A percentile compares a stretch with the other conserved stretches of the same genome.
phyloP scores from a whole-genome alignment of 2,888 invertebrate genomes.

The Mythimna lalbum region DNA sequence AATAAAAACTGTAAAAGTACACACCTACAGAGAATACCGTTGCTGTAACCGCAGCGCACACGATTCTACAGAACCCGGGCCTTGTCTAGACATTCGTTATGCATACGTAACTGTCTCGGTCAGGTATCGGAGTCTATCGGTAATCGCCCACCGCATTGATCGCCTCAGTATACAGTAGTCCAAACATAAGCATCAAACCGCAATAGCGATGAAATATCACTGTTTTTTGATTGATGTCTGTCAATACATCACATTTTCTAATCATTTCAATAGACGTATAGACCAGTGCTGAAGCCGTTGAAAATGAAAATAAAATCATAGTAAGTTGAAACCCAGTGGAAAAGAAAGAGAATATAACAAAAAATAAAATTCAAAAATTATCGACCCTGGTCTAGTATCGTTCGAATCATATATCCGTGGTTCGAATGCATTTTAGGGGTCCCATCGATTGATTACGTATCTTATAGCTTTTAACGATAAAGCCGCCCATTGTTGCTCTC shows the following conservation, averaged over 20 bases:
- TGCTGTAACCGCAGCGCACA: conserved; percentile 47
- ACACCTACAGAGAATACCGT: conserved; percentile 39
- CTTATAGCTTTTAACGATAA: no score
- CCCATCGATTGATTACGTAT: no score
- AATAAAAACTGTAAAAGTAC: conserved; percentile 37
- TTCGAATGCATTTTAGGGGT: no score
- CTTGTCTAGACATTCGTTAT: conserved; percentile 45
- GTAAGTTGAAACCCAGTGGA: no score
- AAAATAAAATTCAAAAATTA: no score
- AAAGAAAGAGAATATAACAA: no score
- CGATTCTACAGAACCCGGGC: conserved; percentile 34
- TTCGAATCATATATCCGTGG: no score
- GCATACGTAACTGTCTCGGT: conserved; percentile 55
- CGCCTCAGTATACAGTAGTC: background rate
- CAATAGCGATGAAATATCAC: conserved; percentile 14
- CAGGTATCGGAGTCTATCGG: conserved; percentile 45
- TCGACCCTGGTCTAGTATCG: no score
- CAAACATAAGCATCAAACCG: background rate
- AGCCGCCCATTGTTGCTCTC: no score
- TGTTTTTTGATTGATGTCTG: conserved; percentile 4
- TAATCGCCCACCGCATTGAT: conserved; percentile 29
- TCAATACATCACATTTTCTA: conserved; percentile 2
- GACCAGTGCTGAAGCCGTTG: no score
- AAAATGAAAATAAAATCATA: no score
- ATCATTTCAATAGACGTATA: background rate